These are phyloP conservation scores for Druceiella hillmani DNA, from an alignment of 2,888 invertebrate genomes.

Conservation along the genomic window DNA sequence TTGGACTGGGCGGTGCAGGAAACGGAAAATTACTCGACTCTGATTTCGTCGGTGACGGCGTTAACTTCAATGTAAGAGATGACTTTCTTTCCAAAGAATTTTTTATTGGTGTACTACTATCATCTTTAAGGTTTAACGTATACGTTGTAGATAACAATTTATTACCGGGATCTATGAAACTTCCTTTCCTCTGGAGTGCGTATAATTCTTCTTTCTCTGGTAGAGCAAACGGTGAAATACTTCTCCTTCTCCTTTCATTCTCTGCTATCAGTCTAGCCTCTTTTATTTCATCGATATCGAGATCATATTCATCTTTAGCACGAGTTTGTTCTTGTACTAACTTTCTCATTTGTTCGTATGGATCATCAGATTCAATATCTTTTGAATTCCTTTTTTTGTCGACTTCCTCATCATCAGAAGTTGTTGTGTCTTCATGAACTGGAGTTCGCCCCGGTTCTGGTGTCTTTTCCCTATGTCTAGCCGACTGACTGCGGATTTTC, in stretches of 20 bases:
- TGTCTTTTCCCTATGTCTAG: constrained; percentile 47
- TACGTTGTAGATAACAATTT: constrained; percentile 45
- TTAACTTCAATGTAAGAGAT: constrained; percentile 28
- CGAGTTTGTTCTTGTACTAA: constrained; percentile 39
- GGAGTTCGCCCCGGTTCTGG: constrained; percentile 46
- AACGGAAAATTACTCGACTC: constrained; percentile 36
- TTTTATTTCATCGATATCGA: constrained; percentile 43
- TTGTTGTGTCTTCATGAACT: constrained; percentile 58
- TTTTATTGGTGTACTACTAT: constrained; percentile 31
- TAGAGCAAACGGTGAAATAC: constrained; percentile 49
- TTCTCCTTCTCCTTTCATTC: constrained; percentile 43
- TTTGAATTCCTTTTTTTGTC: constrained; percentile 33
- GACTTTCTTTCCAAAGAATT: constrained; percentile 33
- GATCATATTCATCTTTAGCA: constrained; percentile 43
- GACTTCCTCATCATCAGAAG: constrained; percentile 49
- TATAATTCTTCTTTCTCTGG: constrained; percentile 39
- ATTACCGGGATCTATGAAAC: constrained; percentile 46
- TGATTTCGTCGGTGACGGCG: constrained; percentile 31
- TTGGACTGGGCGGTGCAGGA: constrained; percentile 34
- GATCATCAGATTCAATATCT: constrained; percentile 47
- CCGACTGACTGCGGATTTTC: constrained; percentile 48
- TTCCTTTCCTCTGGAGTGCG: constrained; percentile 41
- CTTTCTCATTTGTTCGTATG: constrained; percentile 47
- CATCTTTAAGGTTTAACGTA: constrained; percentile 40
- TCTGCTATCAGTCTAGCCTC: constrained; percentile 42